These are phyloP conservation scores for Physocephala rufipes DNA, from an alignment of 2,888 invertebrate species.

Conservation along the genomic window DNA sequence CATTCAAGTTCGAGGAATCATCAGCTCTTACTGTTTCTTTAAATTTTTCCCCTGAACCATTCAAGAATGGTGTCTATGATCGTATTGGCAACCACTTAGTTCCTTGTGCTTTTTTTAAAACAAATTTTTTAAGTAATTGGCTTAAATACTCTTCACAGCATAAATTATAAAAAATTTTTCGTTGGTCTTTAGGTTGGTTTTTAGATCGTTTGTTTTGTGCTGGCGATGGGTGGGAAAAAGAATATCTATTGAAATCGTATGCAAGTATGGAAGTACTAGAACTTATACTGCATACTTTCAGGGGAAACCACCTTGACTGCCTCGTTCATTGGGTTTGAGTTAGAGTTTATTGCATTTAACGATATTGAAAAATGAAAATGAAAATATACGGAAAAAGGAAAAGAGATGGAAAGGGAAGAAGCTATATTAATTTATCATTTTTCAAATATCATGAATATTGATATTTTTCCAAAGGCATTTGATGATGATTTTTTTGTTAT, in stretches of 20 bases:
- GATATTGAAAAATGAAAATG: neutral
- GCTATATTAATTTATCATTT: neutral
- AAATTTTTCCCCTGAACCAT: no score
- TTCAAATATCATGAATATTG: neutral
- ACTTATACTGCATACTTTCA: conserved; percentile 1
- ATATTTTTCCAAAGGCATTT: neutral
- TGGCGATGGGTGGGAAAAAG: neutral
- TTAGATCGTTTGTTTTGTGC: neutral
- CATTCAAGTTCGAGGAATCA: no score
- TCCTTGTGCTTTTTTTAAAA: no score
- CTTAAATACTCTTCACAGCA: conserved; percentile 17
- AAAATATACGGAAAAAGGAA: neutral
- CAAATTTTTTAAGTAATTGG: neutral
- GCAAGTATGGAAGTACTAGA: conserved; percentile 15
- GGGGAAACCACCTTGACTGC: neutral
- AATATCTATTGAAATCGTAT: conserved; percentile 32
- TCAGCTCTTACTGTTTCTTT: no score
- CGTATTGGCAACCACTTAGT: no score
- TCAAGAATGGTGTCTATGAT: no score
- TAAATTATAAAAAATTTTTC: conserved; percentile 20
- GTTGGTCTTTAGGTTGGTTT: neutral
- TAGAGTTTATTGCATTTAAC: no score
- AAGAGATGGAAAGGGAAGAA: neutral
- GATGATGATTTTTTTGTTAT: neutral
- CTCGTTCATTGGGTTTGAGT: no score